Conservation (phyloP, 2,888 invertebrate genomes). For the Meganola albula region DNA sequence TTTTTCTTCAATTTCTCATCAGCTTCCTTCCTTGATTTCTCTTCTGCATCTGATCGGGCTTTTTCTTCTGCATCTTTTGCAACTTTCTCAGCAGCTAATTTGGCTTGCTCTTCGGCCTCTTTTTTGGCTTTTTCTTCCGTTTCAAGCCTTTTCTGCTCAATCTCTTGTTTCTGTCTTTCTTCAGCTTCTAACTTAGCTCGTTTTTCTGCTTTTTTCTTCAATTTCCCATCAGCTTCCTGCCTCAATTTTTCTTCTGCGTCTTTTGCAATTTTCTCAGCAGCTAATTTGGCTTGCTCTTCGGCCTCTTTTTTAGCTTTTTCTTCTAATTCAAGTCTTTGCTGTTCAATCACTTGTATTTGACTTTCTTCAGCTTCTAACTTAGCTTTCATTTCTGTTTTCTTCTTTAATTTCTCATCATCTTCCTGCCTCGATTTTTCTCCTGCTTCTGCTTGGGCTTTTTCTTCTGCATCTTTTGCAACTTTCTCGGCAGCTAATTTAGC, state of each 20-base stretch:
- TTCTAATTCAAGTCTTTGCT: background rate
- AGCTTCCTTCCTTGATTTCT: too few species aligned
- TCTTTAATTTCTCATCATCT: constrained; percentile 1
- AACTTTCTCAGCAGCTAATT: constrained; percentile 12
- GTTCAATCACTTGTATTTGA: constrained; percentile 6
- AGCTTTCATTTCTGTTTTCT: constrained; percentile 2
- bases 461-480: too few species aligned
- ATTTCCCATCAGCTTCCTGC: background rate
- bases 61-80: too few species aligned
- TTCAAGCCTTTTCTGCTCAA: constrained; percentile 14
- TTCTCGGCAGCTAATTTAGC: constrained; percentile 9
- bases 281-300: constrained; percentile 12
- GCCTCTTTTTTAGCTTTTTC: constrained; percentile 1
- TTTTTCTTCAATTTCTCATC: too few species aligned
- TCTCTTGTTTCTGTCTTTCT: constrained; percentile 10
- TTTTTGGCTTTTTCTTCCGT: constrained; percentile 13
- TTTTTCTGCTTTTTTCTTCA: constrained; percentile 1
- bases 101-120: constrained; percentile 18
- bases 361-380: constrained; percentile 11
- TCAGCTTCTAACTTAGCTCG: constrained; percentile 4
- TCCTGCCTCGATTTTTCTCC: background rate
- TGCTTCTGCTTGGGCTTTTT: background rate
- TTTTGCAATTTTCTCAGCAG: constrained; percentile 26
- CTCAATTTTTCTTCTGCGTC: background rate
- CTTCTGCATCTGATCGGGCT: too few species aligned